Conservation (phyloP, 2,113 vertebrate species). For the Eptesicus fuscus region DNA sequence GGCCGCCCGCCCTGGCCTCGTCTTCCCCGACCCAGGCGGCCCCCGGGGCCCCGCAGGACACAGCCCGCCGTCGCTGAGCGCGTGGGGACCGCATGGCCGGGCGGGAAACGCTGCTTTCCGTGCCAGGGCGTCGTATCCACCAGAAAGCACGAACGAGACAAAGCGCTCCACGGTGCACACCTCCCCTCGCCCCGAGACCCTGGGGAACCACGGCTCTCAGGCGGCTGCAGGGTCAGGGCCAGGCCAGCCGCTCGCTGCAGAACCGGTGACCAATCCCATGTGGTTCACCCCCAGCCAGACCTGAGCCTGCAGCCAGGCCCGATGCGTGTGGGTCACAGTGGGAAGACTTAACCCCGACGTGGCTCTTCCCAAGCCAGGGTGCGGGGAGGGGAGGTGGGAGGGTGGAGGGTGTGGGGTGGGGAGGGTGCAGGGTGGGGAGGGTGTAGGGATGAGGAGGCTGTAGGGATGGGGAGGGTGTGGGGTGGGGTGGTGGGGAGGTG, state of each 20-base stretch:
- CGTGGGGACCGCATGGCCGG: background rate
- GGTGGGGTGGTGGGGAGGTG: too few relatives aligned
- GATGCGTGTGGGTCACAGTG: rapidly evolving
- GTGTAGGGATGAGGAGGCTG: too few relatives aligned
- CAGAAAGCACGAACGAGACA: background rate
- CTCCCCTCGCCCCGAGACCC: background rate
- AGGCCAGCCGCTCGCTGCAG: background rate
- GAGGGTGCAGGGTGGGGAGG: too few relatives aligned
- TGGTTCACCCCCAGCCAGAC: background rate
- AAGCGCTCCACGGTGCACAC: background rate
- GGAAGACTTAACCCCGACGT: rapidly evolving
- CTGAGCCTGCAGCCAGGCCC: too few relatives aligned
- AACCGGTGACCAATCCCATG: background rate
- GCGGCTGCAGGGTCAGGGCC: background rate
- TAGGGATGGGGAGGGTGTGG: too few relatives aligned
- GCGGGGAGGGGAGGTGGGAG: too few relatives aligned
- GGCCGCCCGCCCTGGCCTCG: background rate
- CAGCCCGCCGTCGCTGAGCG: constrained; percentile 3
- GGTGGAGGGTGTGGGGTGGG: too few relatives aligned
- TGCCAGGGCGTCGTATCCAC: background rate
- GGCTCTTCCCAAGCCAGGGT: background rate
- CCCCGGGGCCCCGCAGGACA: background rate
- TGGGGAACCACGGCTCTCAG: constrained; percentile 27
- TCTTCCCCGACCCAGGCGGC: background rate
- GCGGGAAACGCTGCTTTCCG: background rate